These are phyloP conservation scores for Amblyopsis rosae DNA, from an alignment of 2,113 vertebrate genomes.

Conservation along the genomic window DNA sequence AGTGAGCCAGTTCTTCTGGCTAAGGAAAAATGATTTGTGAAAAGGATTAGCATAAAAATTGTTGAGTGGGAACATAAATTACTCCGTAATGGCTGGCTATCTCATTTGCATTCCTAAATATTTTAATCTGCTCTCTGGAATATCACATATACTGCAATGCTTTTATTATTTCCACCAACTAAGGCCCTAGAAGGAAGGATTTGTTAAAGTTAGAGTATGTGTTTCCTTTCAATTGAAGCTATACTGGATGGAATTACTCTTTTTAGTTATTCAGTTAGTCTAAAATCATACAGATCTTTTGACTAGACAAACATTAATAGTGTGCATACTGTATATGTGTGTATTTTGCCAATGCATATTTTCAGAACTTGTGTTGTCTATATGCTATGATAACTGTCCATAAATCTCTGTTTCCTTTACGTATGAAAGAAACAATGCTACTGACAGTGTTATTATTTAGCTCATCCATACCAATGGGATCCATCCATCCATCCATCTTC, in stretches of 20 bases:
- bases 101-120: constrained; percentile 50
- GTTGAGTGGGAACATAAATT: constrained; percentile 42
- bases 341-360: neutral
- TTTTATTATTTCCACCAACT: neutral
- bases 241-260: neutral
- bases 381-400: neutral
- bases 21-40: constrained; percentile 16
- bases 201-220: constrained; percentile 12
- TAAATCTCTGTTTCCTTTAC: neutral
- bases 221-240: neutral
- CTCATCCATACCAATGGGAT: constrained; percentile 13
- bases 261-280: neutral
- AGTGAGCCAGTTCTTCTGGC: constrained; percentile 18
- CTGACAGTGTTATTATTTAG: neutral
- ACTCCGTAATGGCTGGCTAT: constrained; percentile 44
- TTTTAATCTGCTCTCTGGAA: constrained; percentile 41
- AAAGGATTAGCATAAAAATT: constrained; percentile 25
- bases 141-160: constrained; percentile 9
- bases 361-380: neutral
- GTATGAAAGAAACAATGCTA: neutral
- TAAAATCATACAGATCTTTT: neutral
- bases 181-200: constrained; percentile 22
- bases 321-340: neutral
- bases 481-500: too few species aligned
- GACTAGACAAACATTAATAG: neutral